A percentile compares a stretch with the other conserved stretches of the same genome.
These are phyloP conservation scores for Neoascia interrupta DNA, from an alignment of 2,888 invertebrate species.

Conservation along the genomic window DNA sequence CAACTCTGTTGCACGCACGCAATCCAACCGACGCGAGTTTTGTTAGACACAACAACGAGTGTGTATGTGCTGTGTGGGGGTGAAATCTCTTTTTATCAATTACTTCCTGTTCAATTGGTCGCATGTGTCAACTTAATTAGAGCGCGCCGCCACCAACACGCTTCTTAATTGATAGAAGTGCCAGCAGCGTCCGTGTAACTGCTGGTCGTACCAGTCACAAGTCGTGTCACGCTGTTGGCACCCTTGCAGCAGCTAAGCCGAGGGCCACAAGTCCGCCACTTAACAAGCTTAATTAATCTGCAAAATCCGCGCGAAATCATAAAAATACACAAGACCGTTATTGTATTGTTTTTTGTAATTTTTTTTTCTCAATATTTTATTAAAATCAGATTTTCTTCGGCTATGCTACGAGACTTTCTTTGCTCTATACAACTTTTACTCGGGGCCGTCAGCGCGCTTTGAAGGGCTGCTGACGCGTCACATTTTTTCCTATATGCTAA, in stretches of 20 bases:
- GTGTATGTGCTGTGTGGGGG: conserved; percentile 25
- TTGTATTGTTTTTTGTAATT: conserved; percentile 15
- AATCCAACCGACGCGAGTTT: conserved; percentile 21
- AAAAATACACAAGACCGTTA: conserved; percentile 17
- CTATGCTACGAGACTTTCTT: conserved; percentile 25
- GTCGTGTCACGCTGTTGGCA: conserved; percentile 10
- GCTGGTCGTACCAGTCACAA: neutral
- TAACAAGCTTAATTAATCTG: conserved; percentile 62
- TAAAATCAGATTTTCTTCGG: conserved; percentile 52
- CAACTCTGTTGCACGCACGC: conserved; percentile 38
- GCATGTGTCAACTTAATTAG: conserved; percentile 70
- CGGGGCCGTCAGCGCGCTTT: conserved; percentile 19
- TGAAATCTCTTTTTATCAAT: conserved; percentile 69
- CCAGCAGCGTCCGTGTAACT: conserved; percentile 16
- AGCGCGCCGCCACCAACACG: conserved; percentile 69
- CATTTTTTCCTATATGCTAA: conserved; percentile 50
- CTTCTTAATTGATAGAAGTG: conserved; percentile 68
- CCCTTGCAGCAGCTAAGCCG: conserved; percentile 9
- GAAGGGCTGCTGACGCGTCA: too few relatives aligned
- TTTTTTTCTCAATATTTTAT: conserved; percentile 50
- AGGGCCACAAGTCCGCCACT: conserved; percentile 2
- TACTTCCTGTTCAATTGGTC: conserved; percentile 70
- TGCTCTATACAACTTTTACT: conserved; percentile 26
- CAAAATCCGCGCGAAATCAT: conserved; percentile 48
- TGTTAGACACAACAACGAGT: conserved; percentile 15